Evolutionary conservation across 2,888 invertebrate species (phyloP).

Genomic region (Yponomeuta malinellus): DNA sequence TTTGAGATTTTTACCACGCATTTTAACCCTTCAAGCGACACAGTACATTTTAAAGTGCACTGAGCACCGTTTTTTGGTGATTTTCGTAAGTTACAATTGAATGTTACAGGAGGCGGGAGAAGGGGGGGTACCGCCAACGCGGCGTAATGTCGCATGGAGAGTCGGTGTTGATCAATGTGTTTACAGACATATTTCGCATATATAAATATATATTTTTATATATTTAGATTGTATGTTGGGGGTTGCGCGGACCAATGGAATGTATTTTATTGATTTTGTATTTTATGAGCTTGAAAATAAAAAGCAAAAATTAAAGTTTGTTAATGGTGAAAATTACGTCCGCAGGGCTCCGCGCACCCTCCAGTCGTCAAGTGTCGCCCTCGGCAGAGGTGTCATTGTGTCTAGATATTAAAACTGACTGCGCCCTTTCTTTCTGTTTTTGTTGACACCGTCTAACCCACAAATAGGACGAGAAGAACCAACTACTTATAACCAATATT

Average conservation of each 20-base stretch:
- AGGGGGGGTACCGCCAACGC: conserved; percentile 57
- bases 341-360: conserved; percentile 3
- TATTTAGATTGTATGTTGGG: conserved; percentile 62
- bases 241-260: conserved; percentile 36
- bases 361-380: conserved; percentile 4
- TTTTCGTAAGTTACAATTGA: conserved; percentile 12
- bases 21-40: neutral
- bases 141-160: conserved; percentile 70
- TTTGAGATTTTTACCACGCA: neutral
- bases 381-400: conserved; percentile 44
- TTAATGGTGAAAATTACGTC: neutral
- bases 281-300: too few relatives aligned
- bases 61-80: neutral
- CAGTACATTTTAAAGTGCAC: neutral
- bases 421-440: conserved; percentile 80
- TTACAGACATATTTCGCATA: conserved; percentile 52
- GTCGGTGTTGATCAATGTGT: conserved; percentile 51
- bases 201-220: conserved; percentile 15
- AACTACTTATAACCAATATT: conserved; percentile 95
- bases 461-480: conserved; percentile 94
- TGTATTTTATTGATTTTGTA: neutral
- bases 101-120: conserved; percentile 55
- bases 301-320: neutral
- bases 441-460: conserved; percentile 81
- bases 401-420: conserved; percentile 71